These are phyloP conservation scores for Anguilla japonica DNA, from an alignment of 2,113 vertebrate species.

Conservation along the genomic window DNA sequence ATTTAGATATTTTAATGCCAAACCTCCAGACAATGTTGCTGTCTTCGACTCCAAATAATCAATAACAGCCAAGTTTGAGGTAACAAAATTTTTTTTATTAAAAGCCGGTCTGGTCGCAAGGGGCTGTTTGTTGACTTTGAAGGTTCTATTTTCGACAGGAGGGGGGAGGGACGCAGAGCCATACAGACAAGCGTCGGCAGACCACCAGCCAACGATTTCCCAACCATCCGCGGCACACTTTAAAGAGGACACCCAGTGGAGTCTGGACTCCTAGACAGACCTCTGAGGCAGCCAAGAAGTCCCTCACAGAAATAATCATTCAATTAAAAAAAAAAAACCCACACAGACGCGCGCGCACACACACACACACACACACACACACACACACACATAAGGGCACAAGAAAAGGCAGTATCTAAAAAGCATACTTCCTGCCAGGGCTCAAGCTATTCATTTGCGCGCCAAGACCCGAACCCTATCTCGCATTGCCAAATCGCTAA, in stretches of 20 bases:
- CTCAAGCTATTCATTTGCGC: constrained; percentile 38
- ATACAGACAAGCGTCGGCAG: not conserved
- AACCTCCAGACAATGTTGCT: not conserved
- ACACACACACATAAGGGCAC: not conserved
- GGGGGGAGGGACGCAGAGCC: not conserved
- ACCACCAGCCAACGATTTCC: not conserved
- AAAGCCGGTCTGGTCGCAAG: too few relatives aligned
- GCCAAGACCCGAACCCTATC: constrained; percentile 40
- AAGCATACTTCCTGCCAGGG: constrained; percentile 56
- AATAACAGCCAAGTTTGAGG: not conserved
- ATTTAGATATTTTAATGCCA: not conserved
- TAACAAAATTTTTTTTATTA: not conserved
- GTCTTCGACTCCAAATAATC: not conserved
- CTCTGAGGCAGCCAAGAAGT: constrained; percentile 33
- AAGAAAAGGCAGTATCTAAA: constrained; percentile 47
- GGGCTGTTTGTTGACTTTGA: not conserved
- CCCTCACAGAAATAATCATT: constrained; percentile 50
- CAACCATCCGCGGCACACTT: not conserved
- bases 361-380: not conserved
- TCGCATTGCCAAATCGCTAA: constrained; percentile 48
- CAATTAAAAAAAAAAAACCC: constrained; percentile 46
- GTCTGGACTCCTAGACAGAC: constrained; percentile 4
- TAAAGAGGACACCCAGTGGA: not conserved
- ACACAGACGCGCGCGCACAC: constrained; percentile 23
- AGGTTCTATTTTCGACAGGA: not conserved